A percentile compares a stretch with the other conserved stretches of the same genome.
These are phyloP conservation scores for Nothura maculosa DNA, from an alignment of 2,797 vertebrate genomes.

Conservation along the genomic window DNA sequence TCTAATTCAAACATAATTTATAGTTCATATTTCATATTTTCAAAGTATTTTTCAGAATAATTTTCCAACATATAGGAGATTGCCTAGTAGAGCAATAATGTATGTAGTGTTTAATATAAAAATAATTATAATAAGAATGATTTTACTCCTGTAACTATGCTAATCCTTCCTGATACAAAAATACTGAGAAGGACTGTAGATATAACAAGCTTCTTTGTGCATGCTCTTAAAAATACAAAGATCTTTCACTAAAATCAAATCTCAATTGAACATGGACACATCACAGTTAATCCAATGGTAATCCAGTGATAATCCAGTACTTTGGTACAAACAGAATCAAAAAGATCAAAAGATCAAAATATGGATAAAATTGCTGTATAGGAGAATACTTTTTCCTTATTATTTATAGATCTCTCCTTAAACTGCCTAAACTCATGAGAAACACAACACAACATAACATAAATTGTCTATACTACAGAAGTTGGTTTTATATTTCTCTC, in stretches of 20 bases:
- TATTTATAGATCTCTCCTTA: background rate
- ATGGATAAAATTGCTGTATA: conserved; percentile 7
- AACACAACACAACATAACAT: conserved; percentile 14
- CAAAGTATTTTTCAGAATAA: background rate
- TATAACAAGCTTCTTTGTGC: background rate
- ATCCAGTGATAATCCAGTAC: too few species aligned
- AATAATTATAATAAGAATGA: background rate
- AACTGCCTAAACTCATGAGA: conserved; percentile 37
- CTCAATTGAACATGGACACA: background rate
- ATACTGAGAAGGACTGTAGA: background rate
- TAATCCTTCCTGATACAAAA: background rate
- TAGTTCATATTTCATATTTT: background rate
- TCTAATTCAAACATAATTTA: background rate
- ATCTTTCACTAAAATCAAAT: conserved; percentile 25
- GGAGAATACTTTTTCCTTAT: background rate
- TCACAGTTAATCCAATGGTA: too few species aligned
- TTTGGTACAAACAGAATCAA: conserved; percentile 37
- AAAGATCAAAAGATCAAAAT: conserved; percentile 23
- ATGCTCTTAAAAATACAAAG: background rate
- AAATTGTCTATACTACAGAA: conserved; percentile 28
- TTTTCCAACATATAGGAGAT: background rate
- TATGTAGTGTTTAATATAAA: background rate
- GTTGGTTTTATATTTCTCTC: background rate
- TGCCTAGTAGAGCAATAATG: background rate
- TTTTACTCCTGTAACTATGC: background rate